phyloP scores from a whole-genome alignment of 2,113 vertebrate genomes.

The Podiceps cristatus region DNA sequence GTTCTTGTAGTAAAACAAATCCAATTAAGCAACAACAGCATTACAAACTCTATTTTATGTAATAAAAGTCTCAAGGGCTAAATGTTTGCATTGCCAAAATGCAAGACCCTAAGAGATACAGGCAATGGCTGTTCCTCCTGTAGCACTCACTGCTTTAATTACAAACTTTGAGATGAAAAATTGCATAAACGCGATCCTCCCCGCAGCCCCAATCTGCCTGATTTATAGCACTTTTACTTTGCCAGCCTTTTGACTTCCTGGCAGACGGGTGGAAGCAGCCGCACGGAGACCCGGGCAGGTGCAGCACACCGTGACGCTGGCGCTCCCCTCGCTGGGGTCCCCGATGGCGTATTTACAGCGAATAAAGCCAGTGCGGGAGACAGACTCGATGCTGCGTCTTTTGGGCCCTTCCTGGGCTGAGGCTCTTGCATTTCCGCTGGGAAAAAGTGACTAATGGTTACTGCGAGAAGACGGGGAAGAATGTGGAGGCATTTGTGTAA shows the following conservation, averaged over 20 bases:
- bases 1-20: slow-evolving; percentile 25
- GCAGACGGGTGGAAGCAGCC: not conserved
- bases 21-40: not conserved
- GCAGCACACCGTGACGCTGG: not conserved
- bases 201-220: not conserved
- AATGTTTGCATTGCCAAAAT: not conserved
- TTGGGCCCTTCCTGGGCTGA: not conserved
- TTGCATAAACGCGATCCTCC: not conserved
- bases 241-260: not conserved
- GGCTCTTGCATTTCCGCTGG: not conserved
- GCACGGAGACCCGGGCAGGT: not conserved
- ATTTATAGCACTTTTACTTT: not conserved
- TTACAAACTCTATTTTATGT: not conserved
- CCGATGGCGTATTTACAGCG: accelerated
- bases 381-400: not conserved
- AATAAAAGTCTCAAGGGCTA: not conserved
- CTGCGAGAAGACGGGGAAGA: slow-evolving; percentile 34
- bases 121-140: not conserved
- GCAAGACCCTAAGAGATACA: not conserved
- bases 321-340: not conserved
- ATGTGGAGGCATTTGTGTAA: slow-evolving; percentile 74
- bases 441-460: slow-evolving; percentile 38
- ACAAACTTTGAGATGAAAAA: slow-evolving; percentile 25
- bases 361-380: not conserved
- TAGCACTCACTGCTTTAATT: not conserved